A percentile compares a stretch with the other conserved stretches of the same genome.
Conservation (phyloP, 2,888 invertebrate genomes). For the Selenia dentaria region DNA sequence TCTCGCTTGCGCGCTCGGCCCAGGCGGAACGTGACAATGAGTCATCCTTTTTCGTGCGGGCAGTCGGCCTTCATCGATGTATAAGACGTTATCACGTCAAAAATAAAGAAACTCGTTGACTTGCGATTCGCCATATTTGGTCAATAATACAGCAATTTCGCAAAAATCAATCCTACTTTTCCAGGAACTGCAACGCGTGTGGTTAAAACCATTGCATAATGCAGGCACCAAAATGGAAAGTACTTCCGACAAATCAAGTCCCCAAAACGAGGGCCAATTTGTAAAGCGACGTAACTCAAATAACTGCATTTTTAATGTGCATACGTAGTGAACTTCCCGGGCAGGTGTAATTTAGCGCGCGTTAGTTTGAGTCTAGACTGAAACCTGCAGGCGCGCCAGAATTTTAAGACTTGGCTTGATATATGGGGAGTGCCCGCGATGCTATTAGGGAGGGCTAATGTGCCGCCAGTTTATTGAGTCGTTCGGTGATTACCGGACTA, state of each 20-base stretch:
- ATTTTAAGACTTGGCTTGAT: slow-evolving; percentile 46
- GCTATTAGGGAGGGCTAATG: slow-evolving; percentile 28
- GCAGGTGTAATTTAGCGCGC: slow-evolving; percentile 44
- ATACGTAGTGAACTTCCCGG: slow-evolving; percentile 37
- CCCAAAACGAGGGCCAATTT: slow-evolving; percentile 18
- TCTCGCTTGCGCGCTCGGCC: no score
- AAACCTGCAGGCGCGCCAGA: slow-evolving; percentile 47
- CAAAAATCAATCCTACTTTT: no score
- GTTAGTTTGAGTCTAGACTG: slow-evolving; percentile 38
- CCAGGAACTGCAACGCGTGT: no score
- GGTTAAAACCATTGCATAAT: not conserved
- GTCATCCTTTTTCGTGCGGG: no score
- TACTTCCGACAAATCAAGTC: slow-evolving; percentile 11
- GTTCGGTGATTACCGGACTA: slow-evolving; percentile 16
- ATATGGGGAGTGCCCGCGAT: slow-evolving; percentile 36
- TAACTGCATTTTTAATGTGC: slow-evolving; percentile 46
- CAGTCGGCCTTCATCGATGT: no score
- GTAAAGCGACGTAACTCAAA: slow-evolving; percentile 32
- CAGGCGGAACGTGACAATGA: no score
- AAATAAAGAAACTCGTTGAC: no score
- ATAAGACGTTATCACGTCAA: no score
- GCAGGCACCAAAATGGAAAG: slow-evolving; percentile 3
- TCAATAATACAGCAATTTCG: no score
- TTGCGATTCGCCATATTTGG: no score
- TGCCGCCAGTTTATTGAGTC: slow-evolving; percentile 20